phyloP scores from a whole-genome alignment of 2,113 vertebrate genomes.

The Arizona elegans region DNA sequence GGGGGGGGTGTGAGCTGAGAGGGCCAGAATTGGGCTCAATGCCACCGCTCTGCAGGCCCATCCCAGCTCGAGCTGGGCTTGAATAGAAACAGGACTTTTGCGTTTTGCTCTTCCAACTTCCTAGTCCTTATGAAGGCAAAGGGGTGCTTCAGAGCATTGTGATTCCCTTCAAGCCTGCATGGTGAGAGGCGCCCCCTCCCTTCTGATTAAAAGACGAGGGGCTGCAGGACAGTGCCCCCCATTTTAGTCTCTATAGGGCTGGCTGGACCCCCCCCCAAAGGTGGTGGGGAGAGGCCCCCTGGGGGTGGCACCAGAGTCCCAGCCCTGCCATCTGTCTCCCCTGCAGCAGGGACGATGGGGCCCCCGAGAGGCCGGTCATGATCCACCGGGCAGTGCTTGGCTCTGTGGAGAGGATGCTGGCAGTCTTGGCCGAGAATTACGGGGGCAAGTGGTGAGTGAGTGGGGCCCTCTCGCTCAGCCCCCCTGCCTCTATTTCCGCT shows the following conservation, averaged over 20 bases:
- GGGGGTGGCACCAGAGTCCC: neutral
- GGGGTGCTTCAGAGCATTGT: neutral
- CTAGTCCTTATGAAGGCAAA: neutral
- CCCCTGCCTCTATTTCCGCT: neutral
- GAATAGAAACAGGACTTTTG: neutral
- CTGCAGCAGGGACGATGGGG: conserved; percentile 67
- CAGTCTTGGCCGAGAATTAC: conserved; percentile 85
- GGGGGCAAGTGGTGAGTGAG: conserved; percentile 82
- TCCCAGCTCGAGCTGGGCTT: neutral
- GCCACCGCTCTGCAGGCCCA: too few relatives aligned
- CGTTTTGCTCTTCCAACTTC: neutral
- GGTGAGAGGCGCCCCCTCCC: neutral
- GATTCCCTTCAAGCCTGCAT: neutral
- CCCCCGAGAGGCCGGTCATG: conserved; percentile 77
- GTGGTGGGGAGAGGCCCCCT: neutral
- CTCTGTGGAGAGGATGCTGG: conserved; percentile 88
- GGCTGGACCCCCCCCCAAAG: neutral
- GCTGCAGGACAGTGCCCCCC: neutral
- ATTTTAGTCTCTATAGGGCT: neutral
- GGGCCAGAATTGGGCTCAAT: too few relatives aligned
- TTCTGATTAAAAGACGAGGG: neutral
- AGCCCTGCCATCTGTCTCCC: neutral
- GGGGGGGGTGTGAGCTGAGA: neutral
- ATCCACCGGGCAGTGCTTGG: conserved; percentile 89
- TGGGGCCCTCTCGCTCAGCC: neutral